A percentile compares a stretch with the other conserved stretches of the same genome.
These are phyloP conservation scores for Gobio occitaniae DNA, from an alignment of 2,797 vertebrate species.

Conservation along the genomic window DNA sequence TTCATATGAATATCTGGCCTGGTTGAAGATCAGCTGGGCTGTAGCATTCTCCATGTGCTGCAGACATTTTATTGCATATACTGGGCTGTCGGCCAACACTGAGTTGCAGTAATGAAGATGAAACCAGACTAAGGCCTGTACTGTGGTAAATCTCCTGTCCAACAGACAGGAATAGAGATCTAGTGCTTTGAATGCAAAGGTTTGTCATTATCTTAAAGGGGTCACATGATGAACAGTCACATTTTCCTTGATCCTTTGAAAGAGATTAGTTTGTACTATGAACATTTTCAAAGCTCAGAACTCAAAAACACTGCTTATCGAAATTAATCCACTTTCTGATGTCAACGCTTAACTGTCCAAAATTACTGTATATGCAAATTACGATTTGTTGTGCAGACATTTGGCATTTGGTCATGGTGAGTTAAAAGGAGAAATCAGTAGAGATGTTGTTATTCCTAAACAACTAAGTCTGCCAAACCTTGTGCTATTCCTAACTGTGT, in stretches of 20 bases:
- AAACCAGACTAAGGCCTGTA: slow-evolving; percentile 6
- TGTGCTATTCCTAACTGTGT: slow-evolving; percentile 7
- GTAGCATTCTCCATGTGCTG: slow-evolving; percentile 4
- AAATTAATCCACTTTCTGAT: not conserved
- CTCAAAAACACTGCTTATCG: not conserved
- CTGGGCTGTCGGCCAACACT: slow-evolving; percentile 17
- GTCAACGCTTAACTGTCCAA: no score
- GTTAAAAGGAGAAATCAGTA: not conserved
- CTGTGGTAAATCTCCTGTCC: slow-evolving; percentile 26
- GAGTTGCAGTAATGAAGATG: slow-evolving; percentile 29
- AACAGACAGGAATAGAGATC: slow-evolving; percentile 15
- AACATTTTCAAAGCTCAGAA: not conserved
- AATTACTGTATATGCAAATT: not conserved
- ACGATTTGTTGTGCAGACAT: not conserved
- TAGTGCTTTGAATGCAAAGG: slow-evolving; percentile 3
- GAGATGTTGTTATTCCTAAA: slow-evolving; percentile 10
- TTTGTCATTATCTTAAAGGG: slow-evolving; percentile 39
- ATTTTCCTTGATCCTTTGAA: not conserved
- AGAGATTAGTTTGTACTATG: not conserved
- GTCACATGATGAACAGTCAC: slow-evolving; percentile 14
- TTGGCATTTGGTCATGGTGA: not conserved
- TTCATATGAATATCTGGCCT: slow-evolving; percentile 11
- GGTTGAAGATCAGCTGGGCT: slow-evolving; percentile 33
- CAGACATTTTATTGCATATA: slow-evolving; percentile 24
- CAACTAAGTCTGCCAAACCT: not conserved